Conservation (phyloP, 2,888 invertebrate species). For the Tromatobia lineatoria region DNA sequence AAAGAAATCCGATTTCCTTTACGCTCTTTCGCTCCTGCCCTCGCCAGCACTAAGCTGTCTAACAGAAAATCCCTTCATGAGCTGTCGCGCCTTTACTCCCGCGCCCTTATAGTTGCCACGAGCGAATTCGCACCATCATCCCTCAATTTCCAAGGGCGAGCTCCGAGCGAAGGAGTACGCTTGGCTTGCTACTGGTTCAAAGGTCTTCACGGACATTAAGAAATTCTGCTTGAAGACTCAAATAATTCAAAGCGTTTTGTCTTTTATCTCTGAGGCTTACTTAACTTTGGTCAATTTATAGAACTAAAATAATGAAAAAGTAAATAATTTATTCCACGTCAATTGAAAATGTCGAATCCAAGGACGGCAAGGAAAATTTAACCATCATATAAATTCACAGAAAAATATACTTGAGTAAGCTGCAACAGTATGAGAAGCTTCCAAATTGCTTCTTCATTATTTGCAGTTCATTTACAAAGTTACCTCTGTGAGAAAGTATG, state of each 20-base stretch:
- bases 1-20: conserved; percentile 41
- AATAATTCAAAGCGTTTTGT: not conserved
- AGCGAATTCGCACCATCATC: conserved; percentile 32
- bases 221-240: not conserved
- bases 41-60: conserved; percentile 9
- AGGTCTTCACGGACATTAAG: not conserved
- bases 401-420: no score
- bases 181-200: conserved; percentile 11
- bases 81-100: conserved; percentile 22
- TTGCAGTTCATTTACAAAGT: no score
- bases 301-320: not conserved
- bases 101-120: conserved; percentile 16
- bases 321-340: not conserved
- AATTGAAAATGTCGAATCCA: not conserved
- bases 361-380: not conserved
- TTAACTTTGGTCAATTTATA: not conserved
- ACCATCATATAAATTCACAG: not conserved
- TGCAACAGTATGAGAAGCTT: no score
- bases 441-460: no score
- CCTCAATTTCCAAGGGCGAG: conserved; percentile 22
- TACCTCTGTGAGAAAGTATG: no score
- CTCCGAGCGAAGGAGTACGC: conserved; percentile 2
- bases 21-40: conserved; percentile 36
- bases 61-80: conserved; percentile 21
- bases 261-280: not conserved